Base-by-base conservation (phyloP, 2,113 vertebrate genomes). In the Hydrolagus affinis region DNA sequence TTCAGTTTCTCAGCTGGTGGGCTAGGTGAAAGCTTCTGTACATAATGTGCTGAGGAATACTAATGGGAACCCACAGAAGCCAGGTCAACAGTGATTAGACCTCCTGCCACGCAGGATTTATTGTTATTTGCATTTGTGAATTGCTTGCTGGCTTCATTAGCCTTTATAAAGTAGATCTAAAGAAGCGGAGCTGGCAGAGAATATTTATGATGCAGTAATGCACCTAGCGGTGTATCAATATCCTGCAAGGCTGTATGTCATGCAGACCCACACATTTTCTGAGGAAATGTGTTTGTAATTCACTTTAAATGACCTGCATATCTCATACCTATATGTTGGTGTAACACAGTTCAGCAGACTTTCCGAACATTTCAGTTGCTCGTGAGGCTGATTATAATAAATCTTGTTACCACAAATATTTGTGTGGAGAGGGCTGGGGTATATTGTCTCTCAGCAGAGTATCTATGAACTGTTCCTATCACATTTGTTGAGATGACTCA, bases 121-220 rank as follows among this genome's bases (percentile, higher is more conserved):
- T 62, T 59, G 14, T 68, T 68, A 83, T 68, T 83, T 83, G 60
- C 25, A 83, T 28, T 83, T 68, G 25, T 66, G 62, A 83, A 83
- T 83, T 32, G 12, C 60, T 66, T 83, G 78, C 62, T 9, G 12
- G 25, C 59, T 80, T 64, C 60, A 64, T 30, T 80, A 28, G 6
- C 57, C 25, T 80, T 80, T 66, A 64, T 30, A 80, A 64, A 78
- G 59, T 62, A 78, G 76, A 78, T 64, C 59, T 80, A 44, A 75
- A n/a, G 73, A 14, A 62, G 60, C 11, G 30, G 14, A 30, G 60
- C 15, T 80, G 15, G 77, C 25, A 80, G 60, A 80, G 59, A 80
- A 80, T 80, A 80, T 30, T 30, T 80, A 80, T 80, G 14, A 80
- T 14, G 23, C 11, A 44, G 62, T 30, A 78, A 66, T 80, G 60